Conservation (phyloP, 2,113 vertebrate species). For the Stigmatopora nigra region DNA sequence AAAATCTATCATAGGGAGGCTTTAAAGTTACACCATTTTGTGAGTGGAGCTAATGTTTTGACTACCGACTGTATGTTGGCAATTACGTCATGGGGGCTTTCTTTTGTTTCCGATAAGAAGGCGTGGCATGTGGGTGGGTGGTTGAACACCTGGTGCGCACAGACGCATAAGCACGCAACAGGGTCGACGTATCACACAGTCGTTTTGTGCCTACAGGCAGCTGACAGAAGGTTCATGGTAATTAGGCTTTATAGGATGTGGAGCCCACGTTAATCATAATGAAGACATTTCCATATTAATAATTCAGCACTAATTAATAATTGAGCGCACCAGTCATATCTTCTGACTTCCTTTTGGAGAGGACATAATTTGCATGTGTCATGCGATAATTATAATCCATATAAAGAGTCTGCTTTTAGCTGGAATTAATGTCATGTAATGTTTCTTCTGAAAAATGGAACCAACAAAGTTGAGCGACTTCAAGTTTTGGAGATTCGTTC, state of each 20-base stretch:
- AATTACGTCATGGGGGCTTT: neutral
- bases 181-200: conserved; percentile 2
- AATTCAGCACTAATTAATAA: conserved; percentile 47
- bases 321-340: conserved; percentile 33
- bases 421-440: conserved; percentile 25
- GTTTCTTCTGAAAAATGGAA: neutral
- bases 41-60: neutral
- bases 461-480: neutral
- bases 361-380: conserved; percentile 23
- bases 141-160: conserved; percentile 10
- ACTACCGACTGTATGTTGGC: neutral
- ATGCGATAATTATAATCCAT: conserved; percentile 34
- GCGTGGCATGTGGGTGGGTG: neutral
- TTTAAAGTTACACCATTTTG: neutral
- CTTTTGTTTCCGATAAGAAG: neutral
- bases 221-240: conserved; percentile 16
- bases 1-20: no score
- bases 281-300: conserved; percentile 29
- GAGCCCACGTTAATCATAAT: conserved; percentile 45
- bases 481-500: neutral
- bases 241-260: conserved; percentile 28
- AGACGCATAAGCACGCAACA: neutral
- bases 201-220: conserved; percentile 25
- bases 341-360: conserved; percentile 33
- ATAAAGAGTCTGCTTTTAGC: conserved; percentile 32